A percentile compares a stretch with the other conserved stretches of the same genome.
Conservation (phyloP, 2,797 vertebrate species). For the Apogon talboti region DNA sequence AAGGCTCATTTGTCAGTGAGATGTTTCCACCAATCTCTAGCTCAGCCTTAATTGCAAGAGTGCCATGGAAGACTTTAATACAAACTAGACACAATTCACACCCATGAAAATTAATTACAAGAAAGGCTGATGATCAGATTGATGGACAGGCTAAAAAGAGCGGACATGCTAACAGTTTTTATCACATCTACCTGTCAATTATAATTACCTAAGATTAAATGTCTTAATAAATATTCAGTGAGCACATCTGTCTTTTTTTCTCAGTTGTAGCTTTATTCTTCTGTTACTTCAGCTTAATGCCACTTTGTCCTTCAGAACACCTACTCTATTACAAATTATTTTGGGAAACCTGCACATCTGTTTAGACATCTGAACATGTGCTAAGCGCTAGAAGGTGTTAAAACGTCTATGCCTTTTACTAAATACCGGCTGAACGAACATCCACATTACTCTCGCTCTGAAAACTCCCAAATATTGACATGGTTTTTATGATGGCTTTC, state of each 20-base stretch:
- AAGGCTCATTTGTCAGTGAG: background rate
- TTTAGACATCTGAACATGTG: too few species aligned
- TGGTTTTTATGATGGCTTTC: conserved; percentile 12
- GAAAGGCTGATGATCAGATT: conserved; percentile 26
- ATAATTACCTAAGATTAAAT: conserved; percentile 12
- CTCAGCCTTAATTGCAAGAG: background rate
- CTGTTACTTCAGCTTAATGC: too few species aligned
- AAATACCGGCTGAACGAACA: conserved; percentile 24
- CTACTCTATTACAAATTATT: too few species aligned
- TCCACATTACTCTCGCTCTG: conserved; percentile 13
- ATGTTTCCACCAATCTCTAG: background rate
- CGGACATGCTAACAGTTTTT: background rate
- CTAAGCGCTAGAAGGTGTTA: too few species aligned
- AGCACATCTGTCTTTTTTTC: background rate
- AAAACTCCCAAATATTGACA: conserved; percentile 33
- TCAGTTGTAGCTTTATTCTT: background rate
- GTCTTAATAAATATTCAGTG: background rate
- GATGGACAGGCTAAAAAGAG: conserved; percentile 17
- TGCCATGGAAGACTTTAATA: conserved; percentile 13
- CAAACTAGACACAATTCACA: conserved; percentile 5
- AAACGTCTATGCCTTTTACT: background rate
- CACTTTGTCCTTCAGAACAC: too few species aligned
- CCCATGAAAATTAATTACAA: background rate
- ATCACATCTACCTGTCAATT: conserved; percentile 23
- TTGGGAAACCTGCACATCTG: too few species aligned